These are phyloP conservation scores for Halcyon malimbica DNA, from an alignment of 2,113 vertebrate genomes.

Conservation along the genomic window DNA sequence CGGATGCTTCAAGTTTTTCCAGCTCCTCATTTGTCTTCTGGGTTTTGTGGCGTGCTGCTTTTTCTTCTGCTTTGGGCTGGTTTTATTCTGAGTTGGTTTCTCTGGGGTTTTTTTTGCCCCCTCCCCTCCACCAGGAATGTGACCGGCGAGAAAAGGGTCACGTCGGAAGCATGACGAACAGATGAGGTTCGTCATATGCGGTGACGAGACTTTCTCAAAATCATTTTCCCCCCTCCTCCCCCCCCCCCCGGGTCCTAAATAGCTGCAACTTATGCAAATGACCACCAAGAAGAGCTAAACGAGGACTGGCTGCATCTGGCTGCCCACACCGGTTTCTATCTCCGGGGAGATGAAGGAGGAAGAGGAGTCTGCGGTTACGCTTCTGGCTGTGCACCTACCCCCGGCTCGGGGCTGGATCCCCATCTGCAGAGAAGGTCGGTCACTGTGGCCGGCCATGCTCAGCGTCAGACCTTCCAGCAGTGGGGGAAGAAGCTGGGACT, in stretches of 20 bases:
- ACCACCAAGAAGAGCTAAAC: background rate
- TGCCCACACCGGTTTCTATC: background rate
- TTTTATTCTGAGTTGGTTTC: background rate
- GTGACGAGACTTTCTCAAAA: background rate
- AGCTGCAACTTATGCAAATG: background rate
- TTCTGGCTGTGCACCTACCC: background rate
- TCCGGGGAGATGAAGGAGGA: background rate
- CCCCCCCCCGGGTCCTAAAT: background rate
- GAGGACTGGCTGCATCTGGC: background rate
- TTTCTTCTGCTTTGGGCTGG: background rate
- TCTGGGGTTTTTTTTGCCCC: background rate
- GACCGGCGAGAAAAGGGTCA: background rate
- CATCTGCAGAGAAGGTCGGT: fast-evolving
- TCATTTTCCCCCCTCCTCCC: fast-evolving
- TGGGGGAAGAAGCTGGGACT: fast-evolving
- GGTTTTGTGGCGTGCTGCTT: background rate
- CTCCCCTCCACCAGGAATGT: background rate
- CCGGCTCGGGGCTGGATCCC: background rate
- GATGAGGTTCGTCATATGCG: background rate
- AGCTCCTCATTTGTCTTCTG: slow-evolving; percentile 1
- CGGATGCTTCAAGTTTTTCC: slow-evolving; percentile 7
- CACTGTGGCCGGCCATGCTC: fast-evolving
- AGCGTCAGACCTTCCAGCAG: background rate
- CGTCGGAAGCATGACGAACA: background rate
- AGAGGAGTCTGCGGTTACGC: background rate